Conservation (phyloP, 2,888 invertebrate species). For the Vannuccia rotundouncinata region DNA sequence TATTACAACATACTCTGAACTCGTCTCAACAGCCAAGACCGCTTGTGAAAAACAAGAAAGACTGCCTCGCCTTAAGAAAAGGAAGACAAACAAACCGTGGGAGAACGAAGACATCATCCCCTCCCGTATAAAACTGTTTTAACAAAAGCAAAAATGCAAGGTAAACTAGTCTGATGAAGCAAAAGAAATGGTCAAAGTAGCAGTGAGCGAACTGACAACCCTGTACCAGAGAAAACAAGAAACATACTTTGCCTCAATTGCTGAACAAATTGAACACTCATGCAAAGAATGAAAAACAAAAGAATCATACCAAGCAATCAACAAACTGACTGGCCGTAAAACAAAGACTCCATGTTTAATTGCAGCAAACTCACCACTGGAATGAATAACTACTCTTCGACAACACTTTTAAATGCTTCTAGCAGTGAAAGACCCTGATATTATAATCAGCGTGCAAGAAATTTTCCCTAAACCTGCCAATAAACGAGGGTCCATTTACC, state of each 20-base stretch:
- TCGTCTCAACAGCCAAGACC: conserved; percentile 20
- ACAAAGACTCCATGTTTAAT: conserved; percentile 26
- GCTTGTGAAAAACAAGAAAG: conserved; percentile 1
- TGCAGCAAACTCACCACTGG: conserved; percentile 21
- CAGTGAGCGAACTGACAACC: conserved; percentile 24
- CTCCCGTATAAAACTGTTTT: conserved; percentile 17
- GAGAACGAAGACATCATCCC: conserved; percentile 20
- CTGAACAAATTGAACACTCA: conserved; percentile 26
- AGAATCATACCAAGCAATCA: conserved; percentile 21
- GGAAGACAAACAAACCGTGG: conserved; percentile 24
- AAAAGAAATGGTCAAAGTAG: conserved; percentile 19
- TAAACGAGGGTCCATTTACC: conserved; percentile 22
- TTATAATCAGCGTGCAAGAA: conserved; percentile 21
- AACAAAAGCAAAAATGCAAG: conserved; percentile 11
- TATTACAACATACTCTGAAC: conserved; percentile 17
- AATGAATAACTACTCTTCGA: conserved; percentile 17
- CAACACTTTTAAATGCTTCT: conserved; percentile 21
- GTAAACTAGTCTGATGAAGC: conserved; percentile 12
- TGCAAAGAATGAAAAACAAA: neutral
- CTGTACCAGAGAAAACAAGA: conserved; percentile 26
- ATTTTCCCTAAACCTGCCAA: conserved; percentile 21
- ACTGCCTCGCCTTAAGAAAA: conserved; percentile 12
- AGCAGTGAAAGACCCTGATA: conserved; percentile 21
- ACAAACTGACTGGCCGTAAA: conserved; percentile 26
- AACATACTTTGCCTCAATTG: conserved; percentile 23